These are phyloP conservation scores for Callopanchax toddi DNA, from an alignment of 2,113 vertebrate species.

Conservation along the genomic window DNA sequence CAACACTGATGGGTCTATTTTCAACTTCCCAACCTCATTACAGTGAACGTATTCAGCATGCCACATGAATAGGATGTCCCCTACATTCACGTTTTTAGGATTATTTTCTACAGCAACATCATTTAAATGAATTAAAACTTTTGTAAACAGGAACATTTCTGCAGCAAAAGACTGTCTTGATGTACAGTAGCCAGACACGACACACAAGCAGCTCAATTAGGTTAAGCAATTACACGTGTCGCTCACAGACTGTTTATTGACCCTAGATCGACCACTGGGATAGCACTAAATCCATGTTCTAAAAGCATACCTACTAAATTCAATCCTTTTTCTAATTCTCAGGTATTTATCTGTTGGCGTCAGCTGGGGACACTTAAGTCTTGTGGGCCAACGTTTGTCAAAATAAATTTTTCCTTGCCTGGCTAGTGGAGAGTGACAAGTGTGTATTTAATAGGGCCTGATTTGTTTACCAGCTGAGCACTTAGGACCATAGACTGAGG, in stretches of 20 bases:
- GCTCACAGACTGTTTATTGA: conserved; percentile 89
- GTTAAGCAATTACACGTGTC: conserved; percentile 87
- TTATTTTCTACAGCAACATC: too few species aligned
- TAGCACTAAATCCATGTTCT: conserved; percentile 81
- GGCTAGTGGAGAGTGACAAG: conserved; percentile 79
- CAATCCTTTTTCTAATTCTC: conserved; percentile 81
- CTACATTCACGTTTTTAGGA: conserved; percentile 47
- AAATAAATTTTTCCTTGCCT: conserved; percentile 87
- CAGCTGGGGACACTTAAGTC: conserved; percentile 79
- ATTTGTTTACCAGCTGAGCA: conserved; percentile 84
- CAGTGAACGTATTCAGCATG: conserved; percentile 31
- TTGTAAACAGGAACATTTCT: conserved; percentile 37
- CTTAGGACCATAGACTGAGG: conserved; percentile 65
- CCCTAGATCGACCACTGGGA: conserved; percentile 84
- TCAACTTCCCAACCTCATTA: conserved; percentile 48
- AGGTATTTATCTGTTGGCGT: conserved; percentile 85
- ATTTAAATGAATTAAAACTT: conserved; percentile 18
- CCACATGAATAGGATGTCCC: conserved; percentile 45
- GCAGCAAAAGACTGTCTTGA: conserved; percentile 20
- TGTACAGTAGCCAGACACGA: conserved; percentile 79
- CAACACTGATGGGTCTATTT: conserved; percentile 23
- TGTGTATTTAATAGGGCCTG: conserved; percentile 86
- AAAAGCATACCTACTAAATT: conserved; percentile 80
- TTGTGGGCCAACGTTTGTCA: conserved; percentile 84
- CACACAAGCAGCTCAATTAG: conserved; percentile 79